Evolutionary conservation across 2,113 vertebrate genomes (phyloP).

Genomic region (Pterophyllum scalare): DNA sequence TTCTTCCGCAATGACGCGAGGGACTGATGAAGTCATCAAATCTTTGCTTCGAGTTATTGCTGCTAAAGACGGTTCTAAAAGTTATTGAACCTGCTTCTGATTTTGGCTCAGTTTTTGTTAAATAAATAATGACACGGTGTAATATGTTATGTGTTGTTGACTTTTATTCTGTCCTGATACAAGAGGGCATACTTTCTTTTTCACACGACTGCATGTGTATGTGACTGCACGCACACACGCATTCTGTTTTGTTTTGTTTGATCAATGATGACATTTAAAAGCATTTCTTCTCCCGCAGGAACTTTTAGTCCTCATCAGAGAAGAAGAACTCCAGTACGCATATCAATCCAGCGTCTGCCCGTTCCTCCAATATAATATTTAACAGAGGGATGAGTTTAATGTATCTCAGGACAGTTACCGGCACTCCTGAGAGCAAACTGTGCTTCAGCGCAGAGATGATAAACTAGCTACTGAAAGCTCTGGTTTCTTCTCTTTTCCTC

Average conservation of each 20-base stretch:
- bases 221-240: background rate
- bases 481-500: background rate
- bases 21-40: background rate
- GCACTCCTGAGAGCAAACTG: slow-evolving; percentile 35
- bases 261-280: slow-evolving; percentile 45
- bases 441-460: slow-evolving; percentile 15
- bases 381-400: slow-evolving; percentile 50
- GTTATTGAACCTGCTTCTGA: background rate
- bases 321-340: background rate
- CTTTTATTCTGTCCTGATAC: background rate
- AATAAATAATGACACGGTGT: background rate
- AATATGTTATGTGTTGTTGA: background rate
- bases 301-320: slow-evolving; percentile 11
- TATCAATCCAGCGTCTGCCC: slow-evolving; percentile 28
- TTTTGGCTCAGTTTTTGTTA: background rate
- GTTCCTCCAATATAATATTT: slow-evolving; percentile 44
- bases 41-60: no score
- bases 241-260: background rate
- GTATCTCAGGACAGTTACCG: slow-evolving; percentile 24
- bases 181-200: background rate
- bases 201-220: background rate
- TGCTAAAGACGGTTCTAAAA: background rate
- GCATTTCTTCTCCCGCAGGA: slow-evolving; percentile 21
- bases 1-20: background rate
- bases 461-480: slow-evolving; percentile 26